Conservation (phyloP, 2,113 vertebrate genomes). For the Delphinus delphis region DNA sequence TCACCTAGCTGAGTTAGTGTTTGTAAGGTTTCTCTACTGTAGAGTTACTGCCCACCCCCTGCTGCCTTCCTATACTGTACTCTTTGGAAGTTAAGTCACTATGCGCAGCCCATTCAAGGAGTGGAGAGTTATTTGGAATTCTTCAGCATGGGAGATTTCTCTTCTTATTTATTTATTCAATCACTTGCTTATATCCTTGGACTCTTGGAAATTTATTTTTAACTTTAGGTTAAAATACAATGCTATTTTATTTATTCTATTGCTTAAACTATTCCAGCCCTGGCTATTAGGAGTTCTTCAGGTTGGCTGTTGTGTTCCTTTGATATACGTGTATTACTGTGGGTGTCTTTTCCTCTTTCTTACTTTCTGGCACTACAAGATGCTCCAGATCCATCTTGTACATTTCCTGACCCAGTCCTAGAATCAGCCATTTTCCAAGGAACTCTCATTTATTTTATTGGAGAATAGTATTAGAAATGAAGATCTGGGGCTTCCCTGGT, state of each 20-base stretch:
- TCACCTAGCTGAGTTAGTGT: neutral
- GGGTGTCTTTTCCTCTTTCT: neutral
- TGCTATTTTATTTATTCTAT: neutral
- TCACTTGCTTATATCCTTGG: neutral
- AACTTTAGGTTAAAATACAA: neutral
- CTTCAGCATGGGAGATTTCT: neutral
- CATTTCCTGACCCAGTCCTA: neutral
- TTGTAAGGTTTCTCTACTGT: neutral
- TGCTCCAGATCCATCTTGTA: neutral
- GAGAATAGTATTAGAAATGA: neutral
- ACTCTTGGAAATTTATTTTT: neutral
- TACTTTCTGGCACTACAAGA: neutral
- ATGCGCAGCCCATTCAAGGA: neutral
- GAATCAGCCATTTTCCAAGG: neutral
- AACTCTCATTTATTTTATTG: neutral
- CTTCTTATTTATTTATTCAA: neutral
- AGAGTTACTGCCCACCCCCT: neutral
- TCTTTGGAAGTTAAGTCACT: neutral
- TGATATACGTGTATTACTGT: neutral
- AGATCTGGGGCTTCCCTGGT: neutral
- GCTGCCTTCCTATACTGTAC: neutral
- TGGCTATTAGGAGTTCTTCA: neutral
- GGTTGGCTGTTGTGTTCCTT: neutral
- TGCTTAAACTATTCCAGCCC: neutral
- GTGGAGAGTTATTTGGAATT: neutral